phyloP scores from a whole-genome alignment of 2,113 vertebrate genomes.

The Toxotes jaculatrix region DNA sequence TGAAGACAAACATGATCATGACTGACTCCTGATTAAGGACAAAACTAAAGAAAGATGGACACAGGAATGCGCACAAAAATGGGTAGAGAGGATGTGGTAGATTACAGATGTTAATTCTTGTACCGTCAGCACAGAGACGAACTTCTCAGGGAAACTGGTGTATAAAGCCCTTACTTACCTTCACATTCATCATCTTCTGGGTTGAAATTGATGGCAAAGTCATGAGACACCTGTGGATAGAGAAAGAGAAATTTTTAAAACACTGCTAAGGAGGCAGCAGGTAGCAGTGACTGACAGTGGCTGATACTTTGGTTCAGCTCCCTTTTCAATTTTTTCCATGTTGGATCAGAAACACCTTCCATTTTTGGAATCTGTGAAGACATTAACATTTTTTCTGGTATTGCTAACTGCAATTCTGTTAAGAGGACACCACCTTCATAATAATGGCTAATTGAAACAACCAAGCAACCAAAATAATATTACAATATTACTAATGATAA shows the following conservation, averaged over 20 bases:
- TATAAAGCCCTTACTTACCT: slow-evolving; percentile 82
- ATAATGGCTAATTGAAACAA: background rate
- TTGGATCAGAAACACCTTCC: background rate
- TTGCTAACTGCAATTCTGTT: background rate
- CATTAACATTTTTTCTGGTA: too few relatives aligned
- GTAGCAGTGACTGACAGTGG: too few relatives aligned
- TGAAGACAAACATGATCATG: background rate
- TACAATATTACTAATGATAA: background rate
- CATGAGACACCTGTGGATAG: slow-evolving; percentile 91
- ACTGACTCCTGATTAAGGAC: background rate
- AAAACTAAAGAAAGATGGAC: background rate
- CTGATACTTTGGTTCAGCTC: background rate
- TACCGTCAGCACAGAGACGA: slow-evolving; percentile 13
- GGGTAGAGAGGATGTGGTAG: background rate
- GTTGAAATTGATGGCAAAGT: slow-evolving; percentile 98
- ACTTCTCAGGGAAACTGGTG: background rate
- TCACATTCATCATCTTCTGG: slow-evolving; percentile 94
- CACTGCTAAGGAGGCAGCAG: background rate
- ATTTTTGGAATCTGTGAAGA: too few relatives aligned
- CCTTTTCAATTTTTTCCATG: background rate
- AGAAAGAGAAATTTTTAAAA: slow-evolving; percentile 35
- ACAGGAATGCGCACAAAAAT: background rate
- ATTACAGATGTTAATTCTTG: slow-evolving; percentile 1
- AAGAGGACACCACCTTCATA: too few relatives aligned
- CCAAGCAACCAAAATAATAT: background rate